Base-by-base conservation (phyloP, 2,113 vertebrate species). In the Platysternon megacephalum region DNA sequence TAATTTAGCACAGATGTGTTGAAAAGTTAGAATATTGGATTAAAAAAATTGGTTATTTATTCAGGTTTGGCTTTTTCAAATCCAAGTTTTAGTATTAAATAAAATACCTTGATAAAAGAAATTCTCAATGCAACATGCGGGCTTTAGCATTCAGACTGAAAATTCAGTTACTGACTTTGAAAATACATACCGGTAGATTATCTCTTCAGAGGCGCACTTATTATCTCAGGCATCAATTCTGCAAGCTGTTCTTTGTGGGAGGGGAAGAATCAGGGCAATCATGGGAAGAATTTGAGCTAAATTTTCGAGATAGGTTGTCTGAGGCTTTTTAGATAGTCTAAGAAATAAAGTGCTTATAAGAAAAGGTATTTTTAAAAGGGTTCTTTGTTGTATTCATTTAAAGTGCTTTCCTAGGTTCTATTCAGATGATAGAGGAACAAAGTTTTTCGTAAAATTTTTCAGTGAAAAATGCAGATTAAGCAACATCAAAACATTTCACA, bases 181-280 rank as follows among this genome's bases (percentile, higher is more conserved):
- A 53, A 53, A 32, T 61, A 61, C 32, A 61, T 12, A 32, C 13
- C 11, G 11, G 29, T 29, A 32, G 58, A 14, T 61, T 11, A 11
- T 61, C 52, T 53, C 17, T 53, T 53, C 17, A 53, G 52, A 53
- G 52, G 28, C 29, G 21, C 26, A 58, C 28, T 11, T 4, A 11
- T 13, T 5, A 13, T 11, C 61, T 3, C 0, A n/a, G n/a, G n/a
- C n/a, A n/a, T n/a, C n/a, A 3, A 10, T 3, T 76, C 9, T 8
- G 1, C 2, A 39, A 3, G 83, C 5, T 13, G 0, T 53, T 53
- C 2, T 1, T 16, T 0, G 28, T 5, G 3, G 4, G 3, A 1
- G 7, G 8, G 3, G 4, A 44, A 44, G 42, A 44, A 44, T 44
- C 42, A 44, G 42, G 42, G 42, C 5, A 44, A 74, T 17, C 53